phyloP scores from a whole-genome alignment of 2,888 invertebrate species.

The Petrolisthes manimaculis region DNA sequence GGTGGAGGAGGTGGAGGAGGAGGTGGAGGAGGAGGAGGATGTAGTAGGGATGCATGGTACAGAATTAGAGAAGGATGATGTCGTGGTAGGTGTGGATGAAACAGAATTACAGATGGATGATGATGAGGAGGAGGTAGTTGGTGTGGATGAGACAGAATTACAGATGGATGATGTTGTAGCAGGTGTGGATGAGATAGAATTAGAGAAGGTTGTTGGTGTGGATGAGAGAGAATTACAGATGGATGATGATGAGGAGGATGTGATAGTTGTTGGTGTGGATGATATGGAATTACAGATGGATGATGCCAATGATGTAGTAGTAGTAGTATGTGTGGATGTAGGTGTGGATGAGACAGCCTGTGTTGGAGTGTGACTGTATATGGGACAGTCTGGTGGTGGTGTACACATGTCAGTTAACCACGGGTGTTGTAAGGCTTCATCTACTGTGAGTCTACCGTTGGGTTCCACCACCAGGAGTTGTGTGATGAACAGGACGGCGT shows the following conservation, averaged over 20 bases:
- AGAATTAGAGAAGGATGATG: too few species aligned
- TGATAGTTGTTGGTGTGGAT: too few species aligned
- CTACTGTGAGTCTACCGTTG: slow-evolving; percentile 74
- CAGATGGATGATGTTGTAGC: too few species aligned
- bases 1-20: background rate
- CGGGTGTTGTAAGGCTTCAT: slow-evolving; percentile 52
- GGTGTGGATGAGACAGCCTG: background rate
- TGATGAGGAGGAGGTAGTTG: too few species aligned
- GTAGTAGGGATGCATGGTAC: too few species aligned
- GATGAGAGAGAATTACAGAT: too few species aligned
- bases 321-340: background rate
- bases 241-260: too few species aligned
- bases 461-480: slow-evolving; percentile 92
- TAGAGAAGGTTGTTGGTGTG: too few species aligned
- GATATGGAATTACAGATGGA: too few species aligned
- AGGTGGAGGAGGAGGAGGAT: background rate
- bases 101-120: too few species aligned
- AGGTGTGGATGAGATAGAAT: background rate
- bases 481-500: slow-evolving; percentile 91
- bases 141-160: too few species aligned
- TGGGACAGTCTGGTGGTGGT: background rate
- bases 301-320: background rate
- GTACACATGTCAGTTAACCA: slow-evolving; percentile 40
- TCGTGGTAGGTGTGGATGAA: too few species aligned
- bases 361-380: background rate